These are phyloP conservation scores for Lepidurus apus DNA, from an alignment of 1,140 invertebrate species.

Conservation along the genomic window DNA sequence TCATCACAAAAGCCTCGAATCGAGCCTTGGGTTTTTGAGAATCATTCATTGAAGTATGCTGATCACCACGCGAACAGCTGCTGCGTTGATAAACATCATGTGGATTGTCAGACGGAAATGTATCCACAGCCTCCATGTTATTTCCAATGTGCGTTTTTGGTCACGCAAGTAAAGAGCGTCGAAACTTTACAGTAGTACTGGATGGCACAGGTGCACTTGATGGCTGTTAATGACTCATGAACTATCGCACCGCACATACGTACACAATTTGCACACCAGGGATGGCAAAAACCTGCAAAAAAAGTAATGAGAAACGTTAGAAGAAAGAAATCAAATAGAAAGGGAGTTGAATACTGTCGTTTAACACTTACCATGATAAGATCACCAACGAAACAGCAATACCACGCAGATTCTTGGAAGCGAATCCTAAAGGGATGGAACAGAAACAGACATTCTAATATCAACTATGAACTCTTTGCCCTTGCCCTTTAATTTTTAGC, in stretches of 20 bases:
- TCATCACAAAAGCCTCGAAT: constrained; percentile 95
- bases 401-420: no score
- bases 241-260: not conserved
- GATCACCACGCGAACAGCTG: not conserved
- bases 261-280: not conserved
- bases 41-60: constrained; percentile 29
- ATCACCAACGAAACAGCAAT: no score
- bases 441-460: no score
- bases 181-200: not conserved
- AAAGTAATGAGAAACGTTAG: not conserved
- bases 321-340: not conserved
- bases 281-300: not conserved
- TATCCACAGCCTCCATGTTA: not conserved
- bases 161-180: not conserved
- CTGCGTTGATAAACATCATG: not conserved
- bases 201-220: not conserved
- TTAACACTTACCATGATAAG: no score
- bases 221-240: not conserved
- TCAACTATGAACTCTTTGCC: no score
- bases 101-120: not conserved
- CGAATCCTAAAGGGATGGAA: no score
- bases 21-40: constrained; percentile 39
- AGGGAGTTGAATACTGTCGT: no score
- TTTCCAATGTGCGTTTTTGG: not conserved
- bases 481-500: no score